These are phyloP conservation scores for Laticauda colubrina DNA, from an alignment of 2,113 vertebrate genomes.

Conservation along the genomic window DNA sequence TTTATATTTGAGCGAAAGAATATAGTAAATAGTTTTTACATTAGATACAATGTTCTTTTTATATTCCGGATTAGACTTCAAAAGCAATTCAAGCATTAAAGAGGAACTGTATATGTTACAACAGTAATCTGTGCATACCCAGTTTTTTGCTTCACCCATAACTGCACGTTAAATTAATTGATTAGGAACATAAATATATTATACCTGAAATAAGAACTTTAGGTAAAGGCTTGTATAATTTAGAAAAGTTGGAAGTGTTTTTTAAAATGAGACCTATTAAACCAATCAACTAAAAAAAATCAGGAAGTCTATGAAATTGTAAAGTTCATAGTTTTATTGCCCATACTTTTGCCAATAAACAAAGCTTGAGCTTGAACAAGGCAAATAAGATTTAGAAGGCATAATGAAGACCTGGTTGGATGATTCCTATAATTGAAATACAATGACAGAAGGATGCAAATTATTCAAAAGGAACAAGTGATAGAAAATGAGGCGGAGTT, in stretches of 20 bases:
- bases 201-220: background rate
- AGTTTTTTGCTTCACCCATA: background rate
- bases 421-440: background rate
- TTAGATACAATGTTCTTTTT: background rate
- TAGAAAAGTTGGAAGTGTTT: background rate
- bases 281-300: background rate
- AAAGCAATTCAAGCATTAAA: background rate
- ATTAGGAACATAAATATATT: background rate
- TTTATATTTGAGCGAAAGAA: background rate
- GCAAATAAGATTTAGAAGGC: background rate
- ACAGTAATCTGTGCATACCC: background rate
- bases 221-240: background rate
- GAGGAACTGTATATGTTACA: background rate
- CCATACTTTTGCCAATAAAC: background rate
- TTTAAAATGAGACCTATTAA: background rate
- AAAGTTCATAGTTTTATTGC: background rate
- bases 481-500: background rate
- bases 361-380: background rate
- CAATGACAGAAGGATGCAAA: background rate
- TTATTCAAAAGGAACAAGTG: background rate
- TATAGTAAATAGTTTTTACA: background rate
- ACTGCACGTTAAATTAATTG: background rate
- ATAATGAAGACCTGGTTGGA: background rate
- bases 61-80: background rate
- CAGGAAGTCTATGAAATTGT: background rate